Evolutionary conservation across 2,113 vertebrate genomes (phyloP), one percentile per base, ranked within the genome.

Genomic region (Pelvicachromis taeniatus): DNA sequence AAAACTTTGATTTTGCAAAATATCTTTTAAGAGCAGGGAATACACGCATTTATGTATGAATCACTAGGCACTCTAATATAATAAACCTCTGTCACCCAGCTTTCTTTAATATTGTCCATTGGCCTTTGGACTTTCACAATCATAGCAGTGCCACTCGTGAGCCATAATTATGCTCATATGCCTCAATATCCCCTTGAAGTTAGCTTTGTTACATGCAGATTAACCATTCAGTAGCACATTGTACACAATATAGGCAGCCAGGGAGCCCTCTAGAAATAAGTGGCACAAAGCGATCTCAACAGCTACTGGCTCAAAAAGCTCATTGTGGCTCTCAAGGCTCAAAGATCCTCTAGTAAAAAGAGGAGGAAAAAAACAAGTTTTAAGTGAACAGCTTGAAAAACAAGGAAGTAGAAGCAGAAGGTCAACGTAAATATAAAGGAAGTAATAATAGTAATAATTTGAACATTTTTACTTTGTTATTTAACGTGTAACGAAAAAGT

Each of bases 111-210:
- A 63, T 70, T 78, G 48, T 58, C 50, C 52, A 59, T 40, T 65
- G 50, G 63, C 70, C 81, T 70, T 40, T 65, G 35, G 61, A 40
- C 61, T 40, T 78, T 85, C 21, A 23, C 65, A 58, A 29, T 82
- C 38, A 80, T 17, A 53, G 50, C 2, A 33, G 52, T 73, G 23
- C 65, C 78, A 70, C 80, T 90, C 85, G 11, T 29, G 78, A 52
- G 29, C 55, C 52, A 50, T 70, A 77, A 86, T 88, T 80, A 70
- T 59, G 58, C 40, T 75, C 52, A 85, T 85, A 73, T 85, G 75
- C 85, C 54, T 83, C 59, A 87, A 73, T 87, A 77, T 77, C 78
- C 88, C 77, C 48, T 83, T 65, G 89, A 12, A 70, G 81, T 84
- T 59, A 73, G 33, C 38, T 79, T 53, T 21, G 61, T 17, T 86